Percentiles rank a stretch among this genome's conserved stretches.
Evolutionary conservation across 2,113 vertebrate species (phyloP).

Genomic region (Chaetodon trifascialis): DNA sequence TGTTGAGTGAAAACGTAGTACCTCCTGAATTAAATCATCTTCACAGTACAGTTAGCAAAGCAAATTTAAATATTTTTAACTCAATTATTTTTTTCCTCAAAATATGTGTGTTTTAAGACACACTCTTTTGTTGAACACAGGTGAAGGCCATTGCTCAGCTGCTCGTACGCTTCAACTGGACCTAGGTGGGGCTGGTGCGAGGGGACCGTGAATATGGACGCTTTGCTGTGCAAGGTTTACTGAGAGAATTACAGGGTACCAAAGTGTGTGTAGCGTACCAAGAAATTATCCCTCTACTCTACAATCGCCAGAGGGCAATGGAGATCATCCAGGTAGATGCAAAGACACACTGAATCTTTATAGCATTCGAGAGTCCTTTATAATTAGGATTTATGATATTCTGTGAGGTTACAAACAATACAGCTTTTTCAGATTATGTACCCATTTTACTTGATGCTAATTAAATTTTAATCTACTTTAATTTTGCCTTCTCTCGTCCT

Average conservation of each 20-base stretch:
- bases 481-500: background rate
- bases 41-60: background rate
- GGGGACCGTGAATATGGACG: slow-evolving; percentile 84
- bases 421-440: background rate
- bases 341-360: background rate
- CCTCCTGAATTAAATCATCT: background rate
- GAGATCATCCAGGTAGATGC: slow-evolving; percentile 78
- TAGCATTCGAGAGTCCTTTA: background rate
- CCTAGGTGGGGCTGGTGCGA: slow-evolving; percentile 81
- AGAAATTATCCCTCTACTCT: slow-evolving; percentile 83
- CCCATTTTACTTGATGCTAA: background rate
- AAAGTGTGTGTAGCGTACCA: slow-evolving; percentile 82
- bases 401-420: background rate
- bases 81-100: background rate
- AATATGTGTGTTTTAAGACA: background rate
- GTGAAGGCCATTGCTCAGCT: slow-evolving; percentile 84
- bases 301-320: slow-evolving; percentile 69
- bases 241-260: slow-evolving; percentile 76
- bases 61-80: too few species aligned
- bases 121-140: slow-evolving; percentile 53
- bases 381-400: too few species aligned
- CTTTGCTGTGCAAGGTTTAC: slow-evolving; percentile 80
- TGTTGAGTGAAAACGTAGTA: background rate
- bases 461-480: background rate
- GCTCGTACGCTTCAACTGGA: slow-evolving; percentile 82